A percentile compares a stretch with the other conserved stretches of the same genome.
phyloP scores from a whole-genome alignment of 2,113 vertebrate species.

The Limanda limanda region DNA sequence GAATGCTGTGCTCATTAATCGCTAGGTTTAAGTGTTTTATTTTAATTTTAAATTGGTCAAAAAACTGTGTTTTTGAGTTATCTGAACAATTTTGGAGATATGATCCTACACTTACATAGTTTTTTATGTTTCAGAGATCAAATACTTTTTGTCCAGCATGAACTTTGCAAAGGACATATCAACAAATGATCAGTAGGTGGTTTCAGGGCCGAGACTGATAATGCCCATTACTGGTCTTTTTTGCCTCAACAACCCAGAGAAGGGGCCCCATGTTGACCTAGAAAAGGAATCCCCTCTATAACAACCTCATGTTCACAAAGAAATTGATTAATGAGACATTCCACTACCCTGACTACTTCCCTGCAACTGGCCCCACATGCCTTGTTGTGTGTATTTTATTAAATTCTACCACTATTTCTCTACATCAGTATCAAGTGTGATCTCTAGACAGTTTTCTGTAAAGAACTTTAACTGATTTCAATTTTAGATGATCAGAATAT shows the following conservation, averaged over 20 bases:
- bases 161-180: neutral
- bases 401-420: neutral
- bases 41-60: neutral
- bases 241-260: neutral
- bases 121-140: neutral
- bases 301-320: slow-evolving; percentile 47
- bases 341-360: slow-evolving; percentile 8
- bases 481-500: slow-evolving; percentile 1
- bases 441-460: neutral
- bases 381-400: neutral
- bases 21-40: neutral
- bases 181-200: neutral
- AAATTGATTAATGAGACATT: slow-evolving; percentile 56
- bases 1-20: neutral
- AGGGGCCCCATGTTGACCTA: slow-evolving; percentile 4
- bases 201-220: neutral
- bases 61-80: neutral
- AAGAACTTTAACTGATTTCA: neutral
- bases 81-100: neutral
- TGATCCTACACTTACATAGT: neutral
- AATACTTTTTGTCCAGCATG: neutral
- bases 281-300: slow-evolving; percentile 28
- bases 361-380: slow-evolving; percentile 15
- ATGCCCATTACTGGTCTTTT: neutral
- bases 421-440: neutral